Evolutionary conservation across 2,888 invertebrate species (phyloP).

Genomic region (Apodemia zela): DNA sequence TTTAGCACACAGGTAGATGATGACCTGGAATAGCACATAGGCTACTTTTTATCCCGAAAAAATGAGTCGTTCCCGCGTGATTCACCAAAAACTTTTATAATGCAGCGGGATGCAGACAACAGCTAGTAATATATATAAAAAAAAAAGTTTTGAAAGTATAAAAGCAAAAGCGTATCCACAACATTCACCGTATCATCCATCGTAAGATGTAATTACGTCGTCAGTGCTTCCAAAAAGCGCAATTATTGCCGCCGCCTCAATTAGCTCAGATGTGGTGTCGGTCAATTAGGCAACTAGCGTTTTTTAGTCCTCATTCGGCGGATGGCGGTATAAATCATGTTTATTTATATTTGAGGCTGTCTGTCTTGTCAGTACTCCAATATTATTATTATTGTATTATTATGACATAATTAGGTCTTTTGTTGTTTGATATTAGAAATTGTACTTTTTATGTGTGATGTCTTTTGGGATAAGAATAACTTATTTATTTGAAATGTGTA

Average conservation of each 20-base stretch:
- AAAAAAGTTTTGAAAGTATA: not conserved
- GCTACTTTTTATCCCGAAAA: too few species aligned
- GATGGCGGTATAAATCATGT: constrained; percentile 12
- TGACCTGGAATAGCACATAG: too few species aligned
- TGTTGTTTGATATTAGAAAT: not conserved
- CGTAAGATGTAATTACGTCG: constrained; percentile 47
- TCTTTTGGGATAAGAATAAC: too few species aligned
- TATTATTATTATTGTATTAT: not conserved
- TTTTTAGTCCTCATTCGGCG: constrained; percentile 19
- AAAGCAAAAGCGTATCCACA: constrained; percentile 36
- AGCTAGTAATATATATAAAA: too few species aligned
- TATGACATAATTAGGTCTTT: not conserved
- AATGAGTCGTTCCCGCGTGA: too few species aligned
- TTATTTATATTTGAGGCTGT: constrained; percentile 16
- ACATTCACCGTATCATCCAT: constrained; percentile 30
- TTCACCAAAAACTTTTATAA: too few species aligned
- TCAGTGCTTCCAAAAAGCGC: constrained; percentile 55
- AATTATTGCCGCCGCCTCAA: constrained; percentile 52
- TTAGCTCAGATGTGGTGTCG: constrained; percentile 38
- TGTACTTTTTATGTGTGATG: too few species aligned
- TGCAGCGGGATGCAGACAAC: too few species aligned
- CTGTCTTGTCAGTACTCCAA: not conserved
- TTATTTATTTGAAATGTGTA: not conserved
- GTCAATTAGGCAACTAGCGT: constrained; percentile 16
- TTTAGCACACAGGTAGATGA: too few species aligned